Conservation (phyloP, 2,888 invertebrate genomes). For the Bellardia pandia region DNA sequence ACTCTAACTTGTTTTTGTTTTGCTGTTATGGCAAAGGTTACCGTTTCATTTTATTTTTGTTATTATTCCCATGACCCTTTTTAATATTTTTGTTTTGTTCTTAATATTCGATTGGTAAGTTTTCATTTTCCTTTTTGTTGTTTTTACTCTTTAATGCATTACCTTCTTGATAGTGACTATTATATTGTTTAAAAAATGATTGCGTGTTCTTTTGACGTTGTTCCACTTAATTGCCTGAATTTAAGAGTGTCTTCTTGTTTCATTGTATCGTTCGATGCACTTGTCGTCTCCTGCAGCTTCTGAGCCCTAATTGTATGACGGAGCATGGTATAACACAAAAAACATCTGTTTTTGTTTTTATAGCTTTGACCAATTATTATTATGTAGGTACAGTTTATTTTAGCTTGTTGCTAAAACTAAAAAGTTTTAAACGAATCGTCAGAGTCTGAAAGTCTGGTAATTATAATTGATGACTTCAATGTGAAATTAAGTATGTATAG, state of each 20-base stretch:
- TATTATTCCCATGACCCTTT: background rate
- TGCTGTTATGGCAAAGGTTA: conserved; percentile 15
- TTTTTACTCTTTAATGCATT: conserved; percentile 2
- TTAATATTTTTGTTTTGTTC: conserved; percentile 51
- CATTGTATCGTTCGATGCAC: conserved; percentile 27
- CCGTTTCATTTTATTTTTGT: conserved; percentile 21
- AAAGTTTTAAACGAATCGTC: background rate
- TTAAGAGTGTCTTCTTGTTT: conserved; percentile 13
- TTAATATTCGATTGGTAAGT: conserved; percentile 9
- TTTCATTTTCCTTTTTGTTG: conserved; percentile 1
- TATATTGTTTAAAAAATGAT: conserved; percentile 26
- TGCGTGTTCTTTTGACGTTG: conserved; percentile 57
- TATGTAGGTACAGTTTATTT: conserved; percentile 8
- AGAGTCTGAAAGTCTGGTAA: conserved; percentile 2
- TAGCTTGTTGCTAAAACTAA: background rate
- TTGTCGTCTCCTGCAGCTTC: conserved; percentile 23
- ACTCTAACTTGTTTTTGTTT: background rate
- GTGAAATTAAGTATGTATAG: background rate
- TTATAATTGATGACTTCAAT: background rate
- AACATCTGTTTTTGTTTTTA: conserved; percentile 26
- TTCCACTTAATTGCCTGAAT: conserved; percentile 55
- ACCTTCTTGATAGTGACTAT: background rate
- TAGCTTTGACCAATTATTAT: conserved; percentile 7
- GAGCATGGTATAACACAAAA: background rate
- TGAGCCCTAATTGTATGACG: conserved; percentile 3